Evolutionary conservation across 2,888 invertebrate genomes (phyloP).

Genomic region (Sinotaia quadrata): DNA sequence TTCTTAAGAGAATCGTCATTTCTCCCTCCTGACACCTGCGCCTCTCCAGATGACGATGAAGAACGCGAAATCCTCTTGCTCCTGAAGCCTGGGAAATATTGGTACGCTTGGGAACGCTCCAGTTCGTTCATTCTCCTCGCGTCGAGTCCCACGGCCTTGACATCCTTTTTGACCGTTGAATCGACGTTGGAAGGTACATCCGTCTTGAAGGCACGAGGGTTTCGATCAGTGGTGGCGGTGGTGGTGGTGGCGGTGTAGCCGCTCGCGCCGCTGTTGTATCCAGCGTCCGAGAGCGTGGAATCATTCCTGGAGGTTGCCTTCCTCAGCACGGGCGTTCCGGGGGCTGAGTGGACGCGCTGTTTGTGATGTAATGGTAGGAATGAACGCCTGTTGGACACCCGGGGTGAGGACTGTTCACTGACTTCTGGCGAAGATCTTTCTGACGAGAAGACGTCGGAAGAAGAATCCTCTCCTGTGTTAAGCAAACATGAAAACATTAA

Average conservation of each 20-base stretch:
- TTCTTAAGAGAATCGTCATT: no score
- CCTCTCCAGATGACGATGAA: constrained; percentile 27
- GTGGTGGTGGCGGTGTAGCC: not conserved
- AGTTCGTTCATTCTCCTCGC: constrained; percentile 3
- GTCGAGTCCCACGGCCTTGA: no score
- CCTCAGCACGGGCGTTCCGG: constrained; percentile 5
- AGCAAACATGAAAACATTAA: no score
- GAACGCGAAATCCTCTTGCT: constrained; percentile 27
- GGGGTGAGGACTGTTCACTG: not conserved
- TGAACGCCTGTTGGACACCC: not conserved
- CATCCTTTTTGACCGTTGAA: no score
- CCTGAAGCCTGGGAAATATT: constrained; percentile 3
- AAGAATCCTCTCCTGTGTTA: constrained; percentile 23
- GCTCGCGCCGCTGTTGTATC: not conserved
- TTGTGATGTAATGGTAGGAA: not conserved
- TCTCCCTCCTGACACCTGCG: no score
- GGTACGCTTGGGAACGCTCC: constrained; percentile 10
- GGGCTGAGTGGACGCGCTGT: not conserved
- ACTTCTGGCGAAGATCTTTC: constrained; percentile 7
- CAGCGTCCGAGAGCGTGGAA: not conserved
- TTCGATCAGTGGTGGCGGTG: not conserved
- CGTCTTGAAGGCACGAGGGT: not conserved
- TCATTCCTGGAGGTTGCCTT: not conserved
- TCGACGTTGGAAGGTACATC: no score
- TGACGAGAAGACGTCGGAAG: constrained; percentile 21